Base-by-base conservation (phyloP, 2,888 invertebrate genomes). In the Leuctra nigra region DNA sequence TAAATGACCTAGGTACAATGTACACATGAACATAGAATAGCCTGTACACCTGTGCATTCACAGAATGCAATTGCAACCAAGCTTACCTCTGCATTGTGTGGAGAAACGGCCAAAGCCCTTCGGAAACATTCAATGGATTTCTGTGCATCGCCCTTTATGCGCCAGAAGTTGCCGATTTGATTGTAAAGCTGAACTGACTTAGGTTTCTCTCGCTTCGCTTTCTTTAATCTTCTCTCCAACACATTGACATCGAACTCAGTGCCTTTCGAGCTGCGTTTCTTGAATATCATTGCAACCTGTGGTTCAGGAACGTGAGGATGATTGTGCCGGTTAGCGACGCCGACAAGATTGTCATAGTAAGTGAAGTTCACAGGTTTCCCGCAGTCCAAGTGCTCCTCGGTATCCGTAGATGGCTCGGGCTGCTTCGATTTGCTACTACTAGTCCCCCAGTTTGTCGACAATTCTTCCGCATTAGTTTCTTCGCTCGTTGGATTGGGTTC, bases 141-240 rank as follows among this genome's bases (percentile, higher is more conserved):
- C 67, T 87, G 80, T 4, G 91, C 88, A 69, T 92, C 87, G 3
- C 92, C 92, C 71, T 91, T 89, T 63, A 92, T 87, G 61, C 91
- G 80, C 89, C 90, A 92, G 72, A 89, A 92, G 72, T 93, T 92
- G 1, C 92, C 92, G 67, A 93, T 91, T 72, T 92, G 90, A 70
- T 91, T 92, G 70, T 90, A 91, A 52, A 91, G 76, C 67, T 89
- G 87, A 22, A 89, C 85, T 54, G 88, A 87, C 67, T 86, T 86
- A 58, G 89, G 88, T 73, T 90, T 91, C 76, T 88, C 88, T 66
- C 83, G 77, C 70, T 88, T 89, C 11, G 86, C 86, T 69, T 86
- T 87, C 68, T 85, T 86, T 59, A 91, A 72, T 59, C 84, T 80
- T 67, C 81, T 79, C 66, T 89, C 89, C 59, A 90, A 72, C 23